Conservation (phyloP, 2,888 invertebrate species). For the Agrypnus murinus region DNA sequence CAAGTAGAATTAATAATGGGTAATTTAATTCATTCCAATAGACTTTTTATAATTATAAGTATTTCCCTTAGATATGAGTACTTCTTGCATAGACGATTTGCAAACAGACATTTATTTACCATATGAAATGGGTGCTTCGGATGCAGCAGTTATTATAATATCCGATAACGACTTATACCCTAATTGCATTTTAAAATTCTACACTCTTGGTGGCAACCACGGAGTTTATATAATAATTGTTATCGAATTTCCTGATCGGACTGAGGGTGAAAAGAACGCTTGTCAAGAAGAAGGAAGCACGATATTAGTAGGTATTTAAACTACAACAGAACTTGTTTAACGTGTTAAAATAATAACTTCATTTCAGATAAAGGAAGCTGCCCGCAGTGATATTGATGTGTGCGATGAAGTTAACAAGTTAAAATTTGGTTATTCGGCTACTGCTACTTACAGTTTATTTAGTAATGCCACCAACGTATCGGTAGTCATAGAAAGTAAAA, state of each 20-base stretch:
- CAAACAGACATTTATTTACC: slow-evolving; percentile 51
- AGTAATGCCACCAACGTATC: slow-evolving; percentile 17
- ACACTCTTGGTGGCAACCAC: slow-evolving; percentile 36
- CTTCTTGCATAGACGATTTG: slow-evolving; percentile 51
- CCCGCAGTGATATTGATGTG: background rate
- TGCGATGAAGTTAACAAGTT: slow-evolving; percentile 1
- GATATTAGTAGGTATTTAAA: background rate
- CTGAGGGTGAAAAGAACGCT: slow-evolving; percentile 29
- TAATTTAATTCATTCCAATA: background rate
- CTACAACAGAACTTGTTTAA: background rate
- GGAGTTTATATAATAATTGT: slow-evolving; percentile 46
- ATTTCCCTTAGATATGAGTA: slow-evolving; percentile 52
- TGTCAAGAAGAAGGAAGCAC: slow-evolving; percentile 37
- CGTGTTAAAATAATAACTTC: background rate
- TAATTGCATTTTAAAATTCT: slow-evolving; percentile 44
- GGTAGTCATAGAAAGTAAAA: background rate
- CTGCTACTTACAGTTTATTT: background rate
- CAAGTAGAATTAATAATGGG: slow-evolving; percentile 16
- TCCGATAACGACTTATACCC: slow-evolving; percentile 41
- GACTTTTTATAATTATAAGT: background rate
- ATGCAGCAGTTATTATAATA: slow-evolving; percentile 47
- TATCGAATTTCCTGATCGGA: slow-evolving; percentile 46
- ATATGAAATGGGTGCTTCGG: slow-evolving; percentile 53
- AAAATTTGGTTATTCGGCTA: background rate
- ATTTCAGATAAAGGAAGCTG: slow-evolving; percentile 27